Base-by-base conservation (phyloP, 1,140 invertebrate species). In the Bombus impatiens region DNA sequence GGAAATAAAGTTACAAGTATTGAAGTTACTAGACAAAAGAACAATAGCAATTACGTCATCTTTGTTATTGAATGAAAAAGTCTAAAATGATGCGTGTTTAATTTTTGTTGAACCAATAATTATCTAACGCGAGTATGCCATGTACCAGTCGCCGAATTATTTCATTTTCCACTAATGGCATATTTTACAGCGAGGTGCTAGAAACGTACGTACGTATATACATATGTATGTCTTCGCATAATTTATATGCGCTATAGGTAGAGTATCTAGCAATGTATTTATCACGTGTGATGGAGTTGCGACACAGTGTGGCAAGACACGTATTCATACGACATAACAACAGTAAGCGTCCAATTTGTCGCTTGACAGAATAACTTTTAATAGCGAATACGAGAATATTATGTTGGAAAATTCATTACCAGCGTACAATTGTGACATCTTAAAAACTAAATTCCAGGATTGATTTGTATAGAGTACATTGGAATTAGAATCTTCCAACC, bases 361-460 rank as follows among this genome's bases (percentile, higher is more conserved):
- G n/a, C 35, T 40, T n/a, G 35, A 42, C 53, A 15, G 75, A 59
- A 77, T 77, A 77, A 40, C 40, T 77, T 77, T 77, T 77, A 62
- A 40, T n/a, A 28, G 12, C 25, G 32, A n/a, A 40, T 37, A 37
- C 47, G 47, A 15, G 74, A 22, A 53, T 22, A 76, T 25, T 53
- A 37, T 10, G 4, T 53, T 13, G 9, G 32, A 37, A 76, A 35
- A 76, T 76, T 76, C 10, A 6, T 10, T 25, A n/a, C 10, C 3
- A 32, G 15, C 6, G 18, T 28, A 15, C 32, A 2, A 28, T 37
- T 32, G 13, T 35, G 18, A 12, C 12, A 28, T 1, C 35, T 57
- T 59, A 59, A 77, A 37, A 28, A 77, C 10, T 44, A n/a, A n/a
- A 15, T 10, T 6, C 8, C 28, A 15, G 5, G 18, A 74, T 37